Base-by-base conservation (phyloP, 2,113 vertebrate genomes). In the cattle (Bos taurus) region DNA sequence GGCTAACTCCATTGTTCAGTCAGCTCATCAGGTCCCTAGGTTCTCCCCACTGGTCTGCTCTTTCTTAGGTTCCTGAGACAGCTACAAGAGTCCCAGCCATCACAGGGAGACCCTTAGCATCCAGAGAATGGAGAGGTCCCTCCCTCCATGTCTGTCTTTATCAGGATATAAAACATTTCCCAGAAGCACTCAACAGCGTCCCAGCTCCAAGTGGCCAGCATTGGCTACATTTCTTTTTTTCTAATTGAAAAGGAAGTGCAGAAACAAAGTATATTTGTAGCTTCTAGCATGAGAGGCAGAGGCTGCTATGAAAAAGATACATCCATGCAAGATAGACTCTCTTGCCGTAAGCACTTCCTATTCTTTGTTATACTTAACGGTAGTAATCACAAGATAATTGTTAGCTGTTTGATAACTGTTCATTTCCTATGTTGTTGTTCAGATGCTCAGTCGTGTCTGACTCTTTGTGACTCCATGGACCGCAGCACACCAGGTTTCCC, bases 241-340 rank as follows among this genome's bases (percentile, higher is more conserved):
- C 71, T 92, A 94, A 48, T 5, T 19, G 2, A 46, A 88, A 88
- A 62, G 30, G 25, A 94, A 74, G 46, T 56, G 43, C n/a, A 46
- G 13, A 93, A 67, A 56, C 9, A 3, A 43, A 88, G 8, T 17
- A 6, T 33, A 78, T 62, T 56, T 90, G 90, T 60, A 77, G 7
- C 43, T 83, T 96, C 60, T 93, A 77, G 54, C 59, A 84, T 92
- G 36, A 95, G 71, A 83, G 7, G 2, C 17, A 93, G 14, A 71
- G 3, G 80, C 64, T 30, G 59, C 48, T 54, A 64, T 25, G n/a
- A 93, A 54, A 13, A 77, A 43, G 26, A 43, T 54, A 33, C 4
- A 36, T 36, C 0, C 25, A 74, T 15, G 6, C 6, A 80, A 40
- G 17, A 89, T 7, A 8, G 7, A 6, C 7, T 95, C 1, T 52